Evolutionary conservation across 2,888 invertebrate genomes (phyloP).

Genomic region (Toxonevra muliebris): DNA sequence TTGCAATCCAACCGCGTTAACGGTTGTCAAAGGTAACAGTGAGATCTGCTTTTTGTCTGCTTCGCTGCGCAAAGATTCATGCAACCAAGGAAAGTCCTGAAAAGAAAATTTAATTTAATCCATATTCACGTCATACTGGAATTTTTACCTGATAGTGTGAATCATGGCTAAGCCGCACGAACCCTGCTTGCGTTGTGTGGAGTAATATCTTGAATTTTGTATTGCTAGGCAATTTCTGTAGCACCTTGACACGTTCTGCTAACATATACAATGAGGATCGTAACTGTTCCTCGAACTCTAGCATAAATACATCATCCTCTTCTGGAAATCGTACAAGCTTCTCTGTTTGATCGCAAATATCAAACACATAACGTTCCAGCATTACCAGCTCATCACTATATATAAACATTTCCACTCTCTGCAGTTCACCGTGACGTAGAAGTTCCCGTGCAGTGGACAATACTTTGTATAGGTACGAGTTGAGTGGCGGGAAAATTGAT

Average conservation of each 20-base stretch:
- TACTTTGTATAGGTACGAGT: conserved; percentile 53
- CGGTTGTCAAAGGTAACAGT: conserved; percentile 52
- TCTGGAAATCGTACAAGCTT: background rate
- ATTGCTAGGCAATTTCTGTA: conserved; percentile 49
- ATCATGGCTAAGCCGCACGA: conserved; percentile 53
- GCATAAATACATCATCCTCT: conserved; percentile 51
- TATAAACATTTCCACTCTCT: conserved; percentile 53
- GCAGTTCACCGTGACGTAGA: conserved; percentile 42
- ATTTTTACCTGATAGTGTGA: conserved; percentile 50
- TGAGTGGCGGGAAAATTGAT: conserved; percentile 58
- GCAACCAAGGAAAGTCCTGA: conserved; percentile 62
- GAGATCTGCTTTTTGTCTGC: conserved; percentile 36
- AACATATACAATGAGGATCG: conserved; percentile 53
- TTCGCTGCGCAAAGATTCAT: conserved; percentile 35
- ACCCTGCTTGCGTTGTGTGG: conserved; percentile 57
- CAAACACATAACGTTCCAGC: conserved; percentile 45
- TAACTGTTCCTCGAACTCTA: conserved; percentile 59
- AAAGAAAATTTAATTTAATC: conserved; percentile 16
- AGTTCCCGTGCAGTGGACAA: conserved; percentile 52
- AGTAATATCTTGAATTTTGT: conserved; percentile 56
- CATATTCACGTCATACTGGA: background rate
- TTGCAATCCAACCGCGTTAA: conserved; percentile 50
- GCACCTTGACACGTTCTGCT: conserved; percentile 52
- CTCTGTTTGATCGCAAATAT: conserved; percentile 13
- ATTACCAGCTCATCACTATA: conserved; percentile 43